These are phyloP conservation scores for Pocillopora grandis DNA, from an alignment of 92 coral and sea anemone genomes.

Conservation along the genomic window DNA sequence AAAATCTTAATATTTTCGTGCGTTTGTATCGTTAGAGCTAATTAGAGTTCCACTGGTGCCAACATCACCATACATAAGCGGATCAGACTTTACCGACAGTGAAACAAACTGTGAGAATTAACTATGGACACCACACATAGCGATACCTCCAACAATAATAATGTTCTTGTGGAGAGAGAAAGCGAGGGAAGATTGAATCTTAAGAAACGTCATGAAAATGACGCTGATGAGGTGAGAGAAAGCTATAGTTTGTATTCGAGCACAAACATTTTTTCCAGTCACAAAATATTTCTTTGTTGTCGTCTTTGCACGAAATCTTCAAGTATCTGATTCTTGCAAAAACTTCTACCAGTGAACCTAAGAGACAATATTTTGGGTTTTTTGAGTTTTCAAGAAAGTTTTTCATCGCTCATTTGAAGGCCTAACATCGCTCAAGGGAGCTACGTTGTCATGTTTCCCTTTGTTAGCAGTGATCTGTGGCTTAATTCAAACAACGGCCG, in stretches of 20 bases:
- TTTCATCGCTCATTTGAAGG: background rate
- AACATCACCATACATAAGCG: background rate
- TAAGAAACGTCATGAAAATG: background rate
- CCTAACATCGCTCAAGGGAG: background rate
- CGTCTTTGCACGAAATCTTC: constrained; percentile 2
- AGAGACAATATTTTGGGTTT: background rate
- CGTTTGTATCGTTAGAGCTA: background rate
- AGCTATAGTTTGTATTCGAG: background rate
- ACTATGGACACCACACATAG: constrained; percentile 10
- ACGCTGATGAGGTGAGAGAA: constrained; percentile 8
- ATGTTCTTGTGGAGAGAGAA: background rate
- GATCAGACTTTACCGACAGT: background rate
- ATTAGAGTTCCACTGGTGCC: no score
- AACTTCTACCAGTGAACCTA: background rate
- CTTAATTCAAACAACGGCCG: background rate
- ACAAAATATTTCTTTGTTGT: background rate
- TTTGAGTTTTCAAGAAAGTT: background rate
- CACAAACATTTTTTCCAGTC: background rate
- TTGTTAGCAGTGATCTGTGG: background rate
- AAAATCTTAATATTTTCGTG: background rate
- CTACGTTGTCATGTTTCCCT: background rate
- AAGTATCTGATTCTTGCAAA: background rate
- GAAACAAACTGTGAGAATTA: background rate
- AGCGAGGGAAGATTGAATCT: background rate
- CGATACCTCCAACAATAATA: constrained; percentile 8